Conservation (phyloP, 2,797 vertebrate species). For the Peromyscus eremicus region DNA sequence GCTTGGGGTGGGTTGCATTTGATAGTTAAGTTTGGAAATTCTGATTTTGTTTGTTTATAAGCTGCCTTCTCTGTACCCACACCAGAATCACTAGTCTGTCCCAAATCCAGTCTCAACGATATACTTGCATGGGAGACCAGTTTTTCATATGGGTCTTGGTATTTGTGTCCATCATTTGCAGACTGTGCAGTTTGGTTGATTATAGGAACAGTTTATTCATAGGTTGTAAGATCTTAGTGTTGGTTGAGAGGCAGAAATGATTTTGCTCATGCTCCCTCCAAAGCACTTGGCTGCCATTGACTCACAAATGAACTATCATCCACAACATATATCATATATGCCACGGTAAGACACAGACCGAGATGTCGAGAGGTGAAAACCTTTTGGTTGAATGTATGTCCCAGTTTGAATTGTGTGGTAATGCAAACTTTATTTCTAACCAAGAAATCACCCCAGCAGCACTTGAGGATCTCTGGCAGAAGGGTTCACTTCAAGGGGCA, state of each 20-base stretch:
- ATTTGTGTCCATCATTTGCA: neutral
- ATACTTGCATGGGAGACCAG: neutral
- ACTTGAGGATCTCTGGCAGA: neutral
- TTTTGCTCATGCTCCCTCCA: conserved; percentile 20
- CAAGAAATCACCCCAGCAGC: neutral
- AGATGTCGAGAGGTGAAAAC: neutral
- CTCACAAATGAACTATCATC: neutral
- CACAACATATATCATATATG: neutral
- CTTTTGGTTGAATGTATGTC: neutral
- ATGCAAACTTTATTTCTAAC: neutral
- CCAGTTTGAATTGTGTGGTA: neutral
- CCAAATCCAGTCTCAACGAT: neutral
- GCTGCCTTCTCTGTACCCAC: neutral
- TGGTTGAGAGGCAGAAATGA: neutral
- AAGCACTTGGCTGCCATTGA: neutral
- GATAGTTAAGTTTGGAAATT: neutral
- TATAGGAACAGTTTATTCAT: neutral
- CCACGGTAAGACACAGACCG: neutral
- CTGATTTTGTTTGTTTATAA: neutral
- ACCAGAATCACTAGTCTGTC: neutral
- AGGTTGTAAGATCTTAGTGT: neutral
- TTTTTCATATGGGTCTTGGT: neutral
- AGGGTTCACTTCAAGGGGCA: neutral
- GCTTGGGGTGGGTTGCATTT: neutral
- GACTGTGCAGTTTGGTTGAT: neutral